A percentile compares a stretch with the other conserved stretches of the same genome.
Conservation (phyloP, 2,113 vertebrate genomes). For the Cyphomyrus plagiostoma region DNA sequence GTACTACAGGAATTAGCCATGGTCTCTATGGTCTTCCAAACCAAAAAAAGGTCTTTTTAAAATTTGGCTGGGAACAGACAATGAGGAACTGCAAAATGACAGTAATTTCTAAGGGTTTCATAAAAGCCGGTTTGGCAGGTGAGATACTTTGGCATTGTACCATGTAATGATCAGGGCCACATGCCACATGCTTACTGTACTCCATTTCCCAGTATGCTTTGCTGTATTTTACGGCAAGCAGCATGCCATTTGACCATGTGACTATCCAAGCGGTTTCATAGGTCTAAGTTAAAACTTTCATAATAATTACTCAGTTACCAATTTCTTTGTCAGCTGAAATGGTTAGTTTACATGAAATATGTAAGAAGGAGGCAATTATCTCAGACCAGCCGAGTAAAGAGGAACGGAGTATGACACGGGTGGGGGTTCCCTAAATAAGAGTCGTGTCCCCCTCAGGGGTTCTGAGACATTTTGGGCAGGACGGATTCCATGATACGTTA, state of each 20-base stretch:
- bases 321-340: not conserved
- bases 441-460: too few relatives aligned
- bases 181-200: not conserved
- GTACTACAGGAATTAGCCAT: slow-evolving; percentile 18
- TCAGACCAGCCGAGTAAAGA: not conserved
- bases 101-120: not conserved
- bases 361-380: not conserved
- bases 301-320: not conserved
- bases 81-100: not conserved
- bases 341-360: not conserved
- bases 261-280: not conserved
- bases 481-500: not conserved
- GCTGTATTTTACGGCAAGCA: not conserved
- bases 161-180: not conserved
- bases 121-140: not conserved
- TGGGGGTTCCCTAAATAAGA: too few relatives aligned
- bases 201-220: not conserved
- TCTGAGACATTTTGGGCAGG: too few relatives aligned
- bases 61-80: slow-evolving; percentile 11
- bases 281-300: not conserved
- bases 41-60: slow-evolving; percentile 12
- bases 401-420: not conserved
- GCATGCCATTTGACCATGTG: not conserved
- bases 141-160: not conserved
- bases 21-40: slow-evolving; percentile 14